Evolutionary conservation across 2,888 invertebrate species (phyloP), one percentile per base, ranked within the genome.

Genomic region (Euclidia mi): DNA sequence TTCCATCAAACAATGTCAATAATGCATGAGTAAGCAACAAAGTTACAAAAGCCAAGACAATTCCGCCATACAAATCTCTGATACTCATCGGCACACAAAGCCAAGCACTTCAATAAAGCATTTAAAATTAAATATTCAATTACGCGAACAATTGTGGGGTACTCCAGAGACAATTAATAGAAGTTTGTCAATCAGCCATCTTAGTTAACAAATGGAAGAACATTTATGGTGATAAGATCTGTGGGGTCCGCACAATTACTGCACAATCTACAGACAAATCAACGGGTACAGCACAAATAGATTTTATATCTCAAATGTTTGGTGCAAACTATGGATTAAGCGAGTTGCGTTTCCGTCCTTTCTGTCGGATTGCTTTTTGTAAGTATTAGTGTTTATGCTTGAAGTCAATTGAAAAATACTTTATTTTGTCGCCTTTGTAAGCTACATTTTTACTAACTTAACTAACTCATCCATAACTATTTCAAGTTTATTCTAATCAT

Each of bases 261-360:
- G 76, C 68, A 76, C 85, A 83, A 85, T 86, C 84, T 85, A 68
- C 66, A 74, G 82, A 82, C 85, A 81, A 82, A 88, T 89, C 87
- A 84, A 88, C 89, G 85, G 79, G 83, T 83, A 80, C 79, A 79
- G 80, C 82, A 78, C 83, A 87, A 89, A 89, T 89, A 89, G 89
- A 88, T 89, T 88, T 87, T 87, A 85, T 87, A 85, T 85, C 85
- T 85, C 67, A 69, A 69, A 61, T 60, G 66, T 63, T 37, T 78
- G 82, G 79, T 65, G 1, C 56, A 79, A 79, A 69, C 20, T 12
- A 43, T n/a, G 28, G 42, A 38, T 32, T 20, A 9, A 2, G 2
- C 25, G 56, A 44, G 46, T 28, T 3, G 1, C 20, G 7, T 25
- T 4, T 25, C 7, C 20, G 7, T 25, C 7, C 0, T 25, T 25